These are phyloP conservation scores for Eupithecia centaureata DNA, from an alignment of 2,888 invertebrate genomes.

Conservation along the genomic window DNA sequence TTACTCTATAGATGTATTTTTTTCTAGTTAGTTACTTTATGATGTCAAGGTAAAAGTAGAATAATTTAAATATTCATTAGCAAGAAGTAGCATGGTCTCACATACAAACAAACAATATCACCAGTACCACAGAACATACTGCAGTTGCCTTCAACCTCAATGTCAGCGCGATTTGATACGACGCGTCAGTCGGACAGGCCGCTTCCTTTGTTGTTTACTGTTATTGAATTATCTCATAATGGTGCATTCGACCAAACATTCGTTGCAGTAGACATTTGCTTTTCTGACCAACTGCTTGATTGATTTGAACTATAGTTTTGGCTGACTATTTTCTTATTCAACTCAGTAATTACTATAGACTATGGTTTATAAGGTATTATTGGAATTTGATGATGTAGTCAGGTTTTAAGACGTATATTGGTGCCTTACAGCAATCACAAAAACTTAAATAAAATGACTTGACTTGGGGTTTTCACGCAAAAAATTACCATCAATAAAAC, in stretches of 20 bases:
- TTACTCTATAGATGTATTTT: not conserved
- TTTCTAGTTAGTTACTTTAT: not conserved
- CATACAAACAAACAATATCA: conserved; percentile 51
- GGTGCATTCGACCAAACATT: conserved; percentile 47
- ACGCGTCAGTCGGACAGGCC: conserved; percentile 71
- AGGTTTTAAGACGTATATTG: not conserved
- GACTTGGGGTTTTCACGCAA: conserved; percentile 23
- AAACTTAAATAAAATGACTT: conserved; percentile 7
- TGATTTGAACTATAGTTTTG: conserved; percentile 6
- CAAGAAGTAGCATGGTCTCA: not conserved
- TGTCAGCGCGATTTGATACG: conserved; percentile 80
- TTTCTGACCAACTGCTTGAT: conserved; percentile 10
- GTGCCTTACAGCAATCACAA: not conserved
- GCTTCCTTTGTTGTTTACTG: conserved; percentile 75
- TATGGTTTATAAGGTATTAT: not conserved
- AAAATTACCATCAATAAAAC: conserved; percentile 51
- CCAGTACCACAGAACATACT: conserved; percentile 56
- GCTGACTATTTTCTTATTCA: not conserved
- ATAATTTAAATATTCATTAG: no score
- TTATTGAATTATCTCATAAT: conserved; percentile 74
- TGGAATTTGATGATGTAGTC: not conserved
- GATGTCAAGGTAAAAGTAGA: no score
- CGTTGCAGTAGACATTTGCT: conserved; percentile 15
- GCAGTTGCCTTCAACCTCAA: conserved; percentile 62
- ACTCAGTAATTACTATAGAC: not conserved